Percentiles rank a stretch among this genome's conserved stretches.
Conservation (phyloP, 2,797 vertebrate genomes). For the Sebastes flavidus region DNA sequence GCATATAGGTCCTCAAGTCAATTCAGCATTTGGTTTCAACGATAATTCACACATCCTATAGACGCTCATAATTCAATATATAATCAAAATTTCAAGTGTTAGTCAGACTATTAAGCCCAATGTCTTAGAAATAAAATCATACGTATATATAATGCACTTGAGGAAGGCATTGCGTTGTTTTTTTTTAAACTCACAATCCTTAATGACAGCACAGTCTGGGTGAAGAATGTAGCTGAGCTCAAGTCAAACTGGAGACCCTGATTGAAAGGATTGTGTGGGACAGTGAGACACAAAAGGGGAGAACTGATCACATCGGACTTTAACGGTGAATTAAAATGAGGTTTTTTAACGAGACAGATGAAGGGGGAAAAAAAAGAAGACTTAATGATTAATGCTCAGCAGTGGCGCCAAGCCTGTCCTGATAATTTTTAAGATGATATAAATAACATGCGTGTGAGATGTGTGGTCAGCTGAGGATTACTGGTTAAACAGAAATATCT, state of each 20-base stretch:
- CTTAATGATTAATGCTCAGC: conserved; percentile 31
- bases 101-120: conserved; percentile 73
- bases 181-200: conserved; percentile 63
- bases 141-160: conserved; percentile 80
- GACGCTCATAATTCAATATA: conserved; percentile 60
- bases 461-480: conserved; percentile 26
- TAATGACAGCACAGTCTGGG: conserved; percentile 63
- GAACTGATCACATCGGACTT: conserved; percentile 34
- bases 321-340: conserved; percentile 26
- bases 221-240: conserved; percentile 62
- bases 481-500: conserved; percentile 34
- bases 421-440: conserved; percentile 25
- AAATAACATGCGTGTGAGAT: conserved; percentile 26
- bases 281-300: conserved; percentile 41
- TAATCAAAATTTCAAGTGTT: conserved; percentile 78
- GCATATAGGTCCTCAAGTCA: conserved; percentile 74
- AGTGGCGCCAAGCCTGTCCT: conserved; percentile 1
- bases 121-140: conserved; percentile 71
- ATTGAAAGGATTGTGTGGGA: conserved; percentile 56
- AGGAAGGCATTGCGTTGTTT: conserved; percentile 72
- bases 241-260: conserved; percentile 69
- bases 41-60: conserved; percentile 69
- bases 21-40: conserved; percentile 78
- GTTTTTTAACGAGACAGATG: conserved; percentile 45
- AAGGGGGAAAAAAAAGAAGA: conserved; percentile 4